A percentile compares a stretch with the other conserved stretches of the same genome.
phyloP scores from a whole-genome alignment of 2,888 invertebrate species.

The Scotopteryx bipunctaria region DNA sequence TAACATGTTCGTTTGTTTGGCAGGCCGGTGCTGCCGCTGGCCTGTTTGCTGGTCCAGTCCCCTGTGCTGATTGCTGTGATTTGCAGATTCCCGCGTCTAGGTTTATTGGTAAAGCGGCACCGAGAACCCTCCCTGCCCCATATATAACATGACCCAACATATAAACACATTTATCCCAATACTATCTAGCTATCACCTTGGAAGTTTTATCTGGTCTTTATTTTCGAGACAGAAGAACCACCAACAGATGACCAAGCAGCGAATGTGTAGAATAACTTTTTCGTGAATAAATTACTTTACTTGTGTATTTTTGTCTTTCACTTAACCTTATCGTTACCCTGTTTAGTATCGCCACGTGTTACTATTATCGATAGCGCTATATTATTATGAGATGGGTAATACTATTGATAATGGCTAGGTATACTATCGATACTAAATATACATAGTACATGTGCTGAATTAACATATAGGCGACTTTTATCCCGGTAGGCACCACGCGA shows the following conservation, averaged over 20 bases:
- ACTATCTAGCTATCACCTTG: conserved; percentile 28
- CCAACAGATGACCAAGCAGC: conserved; percentile 49
- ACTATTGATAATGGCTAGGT: too few species aligned
- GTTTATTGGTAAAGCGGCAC: conserved; percentile 57
- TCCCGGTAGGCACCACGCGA: too few species aligned
- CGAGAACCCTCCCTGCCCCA: conserved; percentile 62
- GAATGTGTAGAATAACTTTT: conserved; percentile 55
- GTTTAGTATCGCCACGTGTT: too few species aligned
- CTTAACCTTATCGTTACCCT: not conserved
- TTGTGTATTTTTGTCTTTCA: conserved; percentile 20
- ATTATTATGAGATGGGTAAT: too few species aligned
- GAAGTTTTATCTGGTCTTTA: conserved; percentile 35
- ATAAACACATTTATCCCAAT: conserved; percentile 39
- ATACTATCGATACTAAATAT: too few species aligned
- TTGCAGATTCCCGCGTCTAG: conserved; percentile 75
- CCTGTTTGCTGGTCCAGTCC: conserved; percentile 82
- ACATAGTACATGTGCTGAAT: too few species aligned
- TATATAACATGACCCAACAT: conserved; percentile 24
- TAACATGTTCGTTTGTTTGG: conserved; percentile 79
- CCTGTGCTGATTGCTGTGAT: conserved; percentile 76
- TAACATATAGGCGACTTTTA: too few species aligned
- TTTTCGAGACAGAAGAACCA: conserved; percentile 48
- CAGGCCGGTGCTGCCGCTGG: conserved; percentile 83
- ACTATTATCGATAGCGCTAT: too few species aligned
- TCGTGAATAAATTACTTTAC: conserved; percentile 58